These are phyloP conservation scores for Megalopta genalis DNA, from an alignment of 1,140 invertebrate species.

Conservation along the genomic window DNA sequence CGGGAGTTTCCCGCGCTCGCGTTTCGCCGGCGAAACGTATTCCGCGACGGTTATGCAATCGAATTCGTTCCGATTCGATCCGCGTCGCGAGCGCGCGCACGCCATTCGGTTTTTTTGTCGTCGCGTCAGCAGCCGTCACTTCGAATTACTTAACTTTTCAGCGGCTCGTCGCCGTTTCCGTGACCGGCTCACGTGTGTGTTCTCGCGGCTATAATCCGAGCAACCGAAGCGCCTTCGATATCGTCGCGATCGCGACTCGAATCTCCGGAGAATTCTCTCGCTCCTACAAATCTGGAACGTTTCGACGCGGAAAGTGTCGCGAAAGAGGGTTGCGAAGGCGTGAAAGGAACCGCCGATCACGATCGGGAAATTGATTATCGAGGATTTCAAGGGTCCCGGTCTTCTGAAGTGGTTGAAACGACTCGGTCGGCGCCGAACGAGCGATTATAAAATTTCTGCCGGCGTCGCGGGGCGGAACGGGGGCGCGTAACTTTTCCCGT, in stretches of 20 bases:
- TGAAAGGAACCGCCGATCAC: too few species aligned
- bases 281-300: too few species aligned
- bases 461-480: not conserved
- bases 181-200: not conserved
- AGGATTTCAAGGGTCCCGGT: too few species aligned
- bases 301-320: too few species aligned
- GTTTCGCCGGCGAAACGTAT: not conserved
- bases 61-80: not conserved
- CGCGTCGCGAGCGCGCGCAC: too few species aligned
- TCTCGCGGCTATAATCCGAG: not conserved
- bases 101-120: not conserved
- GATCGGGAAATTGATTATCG: too few species aligned
- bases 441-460: not conserved
- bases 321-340: too few species aligned
- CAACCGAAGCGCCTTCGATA: too few species aligned
- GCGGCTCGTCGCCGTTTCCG: conserved; percentile 4
- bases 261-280: too few species aligned
- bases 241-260: too few species aligned
- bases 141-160: conserved; percentile 21
- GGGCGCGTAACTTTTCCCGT: conserved; percentile 20
- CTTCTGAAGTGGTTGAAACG: too few species aligned
- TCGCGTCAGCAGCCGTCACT: conserved; percentile 21
- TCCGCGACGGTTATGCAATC: conserved; percentile 28
- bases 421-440: too few species aligned
- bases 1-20: not conserved